Conservation (phyloP, 1,140 invertebrate genomes). For the Procambarus clarkii region DNA sequence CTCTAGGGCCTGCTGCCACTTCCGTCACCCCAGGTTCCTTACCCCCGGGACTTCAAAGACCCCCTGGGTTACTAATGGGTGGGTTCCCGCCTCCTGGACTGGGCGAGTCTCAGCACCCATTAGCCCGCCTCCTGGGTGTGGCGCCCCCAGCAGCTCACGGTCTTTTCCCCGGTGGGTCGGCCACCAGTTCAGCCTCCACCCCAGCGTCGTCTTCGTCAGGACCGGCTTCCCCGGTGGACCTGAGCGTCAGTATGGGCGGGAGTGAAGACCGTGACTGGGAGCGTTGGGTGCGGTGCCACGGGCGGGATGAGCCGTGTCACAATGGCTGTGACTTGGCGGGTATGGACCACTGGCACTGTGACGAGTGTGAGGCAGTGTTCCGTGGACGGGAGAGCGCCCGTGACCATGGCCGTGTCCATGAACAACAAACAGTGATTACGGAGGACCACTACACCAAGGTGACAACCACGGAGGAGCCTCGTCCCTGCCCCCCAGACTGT, state of each 20-base stretch:
- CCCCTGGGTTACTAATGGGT: slow-evolving; percentile 63
- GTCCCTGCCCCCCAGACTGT: slow-evolving; percentile 81
- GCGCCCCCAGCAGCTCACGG: slow-evolving; percentile 63
- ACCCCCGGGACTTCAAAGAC: slow-evolving; percentile 50
- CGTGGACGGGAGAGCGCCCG: slow-evolving; percentile 86
- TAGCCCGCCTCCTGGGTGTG: slow-evolving; percentile 66
- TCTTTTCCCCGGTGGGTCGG: slow-evolving; percentile 64
- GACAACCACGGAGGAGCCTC: slow-evolving; percentile 79
- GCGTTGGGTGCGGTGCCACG: slow-evolving; percentile 55
- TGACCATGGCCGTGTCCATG: slow-evolving; percentile 90
- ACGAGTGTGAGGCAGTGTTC: slow-evolving; percentile 82
- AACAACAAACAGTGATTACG: slow-evolving; percentile 89
- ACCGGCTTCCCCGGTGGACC: slow-evolving; percentile 69
- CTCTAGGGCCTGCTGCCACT: slow-evolving; percentile 8
- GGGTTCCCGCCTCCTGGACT: slow-evolving; percentile 63
- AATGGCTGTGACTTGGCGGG: slow-evolving; percentile 83
- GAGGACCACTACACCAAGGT: slow-evolving; percentile 85
- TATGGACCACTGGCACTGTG: slow-evolving; percentile 88
- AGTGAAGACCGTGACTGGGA: slow-evolving; percentile 67
- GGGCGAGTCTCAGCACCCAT: slow-evolving; percentile 65
- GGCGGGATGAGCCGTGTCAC: slow-evolving; percentile 77
- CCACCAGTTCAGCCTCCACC: slow-evolving; percentile 63
- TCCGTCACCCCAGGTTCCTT: slow-evolving; percentile 33
- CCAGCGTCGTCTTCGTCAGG: slow-evolving; percentile 70
- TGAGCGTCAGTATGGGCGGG: slow-evolving; percentile 58